phyloP scores from a whole-genome alignment of 2,888 invertebrate genomes.

The Pandemis corylana region DNA sequence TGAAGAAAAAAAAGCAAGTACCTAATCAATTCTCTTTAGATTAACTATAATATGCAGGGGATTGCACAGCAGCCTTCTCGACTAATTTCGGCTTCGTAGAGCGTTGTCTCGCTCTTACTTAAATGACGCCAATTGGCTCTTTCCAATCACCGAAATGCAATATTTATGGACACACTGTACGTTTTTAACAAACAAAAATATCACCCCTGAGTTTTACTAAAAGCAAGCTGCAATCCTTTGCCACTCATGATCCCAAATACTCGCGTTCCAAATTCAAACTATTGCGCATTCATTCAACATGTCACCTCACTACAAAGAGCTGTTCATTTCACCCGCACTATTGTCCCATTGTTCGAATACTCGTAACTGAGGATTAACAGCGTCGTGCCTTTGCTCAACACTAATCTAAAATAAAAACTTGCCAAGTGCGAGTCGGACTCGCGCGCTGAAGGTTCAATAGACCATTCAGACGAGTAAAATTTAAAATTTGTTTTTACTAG shows the following conservation, averaged over 20 bases:
- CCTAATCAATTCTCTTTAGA: too few relatives aligned
- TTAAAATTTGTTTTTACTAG: background rate
- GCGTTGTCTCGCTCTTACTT: too few relatives aligned
- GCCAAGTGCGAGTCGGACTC: background rate
- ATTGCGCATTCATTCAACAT: constrained; percentile 61
- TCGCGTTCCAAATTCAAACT: constrained; percentile 52
- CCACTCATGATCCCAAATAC: constrained; percentile 51
- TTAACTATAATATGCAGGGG: too few relatives aligned
- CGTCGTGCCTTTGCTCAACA: constrained; percentile 64
- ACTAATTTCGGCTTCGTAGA: too few relatives aligned
- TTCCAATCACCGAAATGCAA: too few relatives aligned
- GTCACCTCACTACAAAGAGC: constrained; percentile 57
- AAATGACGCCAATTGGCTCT: too few relatives aligned
- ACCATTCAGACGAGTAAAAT: background rate
- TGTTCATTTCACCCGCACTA: constrained; percentile 62
- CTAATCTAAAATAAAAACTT: constrained; percentile 46
- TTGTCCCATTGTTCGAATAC: constrained; percentile 59
- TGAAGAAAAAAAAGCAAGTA: too few relatives aligned
- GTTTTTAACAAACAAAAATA: constrained; percentile 38
- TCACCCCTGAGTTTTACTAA: background rate
- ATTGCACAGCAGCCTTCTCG: too few relatives aligned
- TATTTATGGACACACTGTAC: too few relatives aligned
- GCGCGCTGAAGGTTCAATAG: background rate
- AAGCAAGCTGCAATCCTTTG: constrained; percentile 51
- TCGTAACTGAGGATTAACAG: constrained; percentile 76